Base-by-base conservation (phyloP, 1,140 invertebrate genomes). In the Drosophila nigromelanica region DNA sequence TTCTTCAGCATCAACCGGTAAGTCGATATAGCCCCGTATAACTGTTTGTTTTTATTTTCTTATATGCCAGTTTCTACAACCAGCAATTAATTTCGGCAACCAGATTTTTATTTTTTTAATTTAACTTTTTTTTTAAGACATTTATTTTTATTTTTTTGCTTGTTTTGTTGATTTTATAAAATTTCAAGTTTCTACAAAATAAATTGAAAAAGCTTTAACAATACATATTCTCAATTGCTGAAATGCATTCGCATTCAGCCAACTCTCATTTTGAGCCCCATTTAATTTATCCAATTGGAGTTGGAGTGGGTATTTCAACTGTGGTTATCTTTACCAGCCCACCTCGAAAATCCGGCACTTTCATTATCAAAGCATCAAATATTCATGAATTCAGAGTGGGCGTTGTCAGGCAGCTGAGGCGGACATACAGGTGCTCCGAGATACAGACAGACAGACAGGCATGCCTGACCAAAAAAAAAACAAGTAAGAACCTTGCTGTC, bases 341-440 rank as follows among this genome's bases (percentile, higher is more conserved):
- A 18, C 11, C 47, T n/a, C 14, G 37, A 51, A 51, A 3, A 5
- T 11, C 39, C 39, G 37, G 30, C 12, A 51, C 66, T 72, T 72
- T 72, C 69, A 72, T 67, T 72, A 72, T 52, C 45, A 59, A 59
- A 67, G 62, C 47, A 72, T 59, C 33, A 72, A 67, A 67, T 72
- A 72, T 72, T 72, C 69, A 72, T 72, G 62, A 54, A 43, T 33
- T 62, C 35, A 40, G 33, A 52, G 24, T 39, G 48, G 27, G 45
- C 12, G 37, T 42, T 33, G 15, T n/a, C 33, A 8, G 8, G 12
- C 15, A 18, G 6, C 4, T 21, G 30, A 27, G 27, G 5, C 5
- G 27, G 18, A 27, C 42, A 37, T 14, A 27, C 52, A 58, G 61
- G 52, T 58, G 54, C 24, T 14, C n/a, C n/a, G 10, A 42, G 7